phyloP scores from a whole-genome alignment of 2,113 vertebrate species.

The Pristiophorus japonicus region DNA sequence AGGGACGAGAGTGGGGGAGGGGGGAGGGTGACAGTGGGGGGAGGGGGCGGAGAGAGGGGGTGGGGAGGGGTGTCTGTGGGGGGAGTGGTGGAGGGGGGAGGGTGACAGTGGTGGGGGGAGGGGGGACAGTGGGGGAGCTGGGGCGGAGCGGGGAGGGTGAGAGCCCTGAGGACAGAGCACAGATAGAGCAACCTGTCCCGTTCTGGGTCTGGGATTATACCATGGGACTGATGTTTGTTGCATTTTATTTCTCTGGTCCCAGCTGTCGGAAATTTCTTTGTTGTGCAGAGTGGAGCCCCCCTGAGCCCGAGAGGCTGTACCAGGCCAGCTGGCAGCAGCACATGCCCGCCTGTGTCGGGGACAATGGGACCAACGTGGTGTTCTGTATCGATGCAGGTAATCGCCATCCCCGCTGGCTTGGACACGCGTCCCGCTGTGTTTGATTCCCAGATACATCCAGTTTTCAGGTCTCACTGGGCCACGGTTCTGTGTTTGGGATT shows the following conservation, averaged over 20 bases:
- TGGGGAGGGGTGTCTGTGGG: too few relatives aligned
- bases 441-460: too few relatives aligned
- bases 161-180: not conserved
- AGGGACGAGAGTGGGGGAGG: too few relatives aligned
- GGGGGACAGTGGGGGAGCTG: too few relatives aligned
- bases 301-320: constrained; percentile 74
- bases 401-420: not conserved
- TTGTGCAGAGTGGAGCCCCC: constrained; percentile 73
- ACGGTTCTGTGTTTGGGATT: not conserved
- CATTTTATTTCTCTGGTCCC: not conserved
- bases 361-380: constrained; percentile 63
- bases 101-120: too few relatives aligned
- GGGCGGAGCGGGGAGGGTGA: not conserved
- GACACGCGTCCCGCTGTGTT: too few relatives aligned
- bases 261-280: not conserved
- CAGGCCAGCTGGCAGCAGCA: constrained; percentile 54
- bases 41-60: too few relatives aligned
- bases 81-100: too few relatives aligned
- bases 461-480: too few relatives aligned
- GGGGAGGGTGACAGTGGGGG: too few relatives aligned
- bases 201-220: not conserved
- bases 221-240: not conserved
- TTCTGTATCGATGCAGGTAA: constrained; percentile 70
- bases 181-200: not conserved
- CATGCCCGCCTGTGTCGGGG: constrained; percentile 42